Percentiles rank a stretch among this genome's conserved stretches.
Conservation (phyloP, 2,888 invertebrate genomes). For the Acronicta psi region DNA sequence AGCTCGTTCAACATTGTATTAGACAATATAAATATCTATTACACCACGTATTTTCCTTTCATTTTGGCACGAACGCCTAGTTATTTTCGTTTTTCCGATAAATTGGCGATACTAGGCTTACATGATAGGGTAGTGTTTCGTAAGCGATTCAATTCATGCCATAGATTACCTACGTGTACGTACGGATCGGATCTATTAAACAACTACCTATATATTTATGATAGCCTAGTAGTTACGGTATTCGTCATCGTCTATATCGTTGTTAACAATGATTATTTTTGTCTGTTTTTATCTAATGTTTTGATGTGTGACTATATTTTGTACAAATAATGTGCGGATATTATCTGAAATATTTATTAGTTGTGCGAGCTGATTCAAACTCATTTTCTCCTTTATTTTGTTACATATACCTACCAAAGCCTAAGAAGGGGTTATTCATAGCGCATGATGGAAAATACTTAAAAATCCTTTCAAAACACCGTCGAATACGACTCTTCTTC, state of each 20-base stretch:
- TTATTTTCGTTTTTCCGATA: constrained; percentile 9
- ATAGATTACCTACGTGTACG: not conserved
- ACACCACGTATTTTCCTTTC: constrained; percentile 12
- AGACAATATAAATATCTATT: constrained; percentile 4
- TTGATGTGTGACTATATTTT: constrained; percentile 11
- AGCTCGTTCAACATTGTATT: not conserved
- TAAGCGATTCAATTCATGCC: not conserved
- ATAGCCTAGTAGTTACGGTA: constrained; percentile 3
- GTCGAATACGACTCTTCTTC: too few species aligned
- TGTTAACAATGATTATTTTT: too few species aligned
- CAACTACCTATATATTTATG: not conserved
- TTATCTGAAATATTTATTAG: not conserved
- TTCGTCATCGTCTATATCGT: constrained; percentile 8
- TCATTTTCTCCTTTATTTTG: not conserved
- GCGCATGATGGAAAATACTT: not conserved
- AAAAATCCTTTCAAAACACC: too few species aligned
- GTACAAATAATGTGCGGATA: not conserved
- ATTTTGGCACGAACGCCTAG: constrained; percentile 1
- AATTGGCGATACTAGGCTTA: not conserved
- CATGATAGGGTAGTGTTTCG: constrained; percentile 2
- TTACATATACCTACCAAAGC: too few species aligned
- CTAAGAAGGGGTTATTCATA: not conserved
- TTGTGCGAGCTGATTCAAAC: not conserved
- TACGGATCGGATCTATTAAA: not conserved
- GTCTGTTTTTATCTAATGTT: not conserved